Evolutionary conservation across 2,113 vertebrate genomes (phyloP).

Genomic region (Elephantulus edwardii): DNA sequence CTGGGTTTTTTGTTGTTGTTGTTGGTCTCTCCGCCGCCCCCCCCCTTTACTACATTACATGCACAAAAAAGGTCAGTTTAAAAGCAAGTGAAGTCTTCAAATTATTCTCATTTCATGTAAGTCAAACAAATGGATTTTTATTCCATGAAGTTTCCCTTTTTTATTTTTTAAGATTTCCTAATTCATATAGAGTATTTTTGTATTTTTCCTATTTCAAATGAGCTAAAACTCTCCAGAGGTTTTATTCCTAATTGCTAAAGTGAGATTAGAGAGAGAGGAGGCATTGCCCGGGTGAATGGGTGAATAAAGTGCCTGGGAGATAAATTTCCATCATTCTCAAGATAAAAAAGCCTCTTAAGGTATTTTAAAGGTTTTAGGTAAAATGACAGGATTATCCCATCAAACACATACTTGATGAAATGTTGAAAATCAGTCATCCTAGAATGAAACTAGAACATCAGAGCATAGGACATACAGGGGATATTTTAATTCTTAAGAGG

Average conservation of each 20-base stretch:
- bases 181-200: fast-evolving
- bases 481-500: neutral
- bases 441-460: conserved; percentile 5
- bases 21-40: too few species aligned
- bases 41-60: neutral
- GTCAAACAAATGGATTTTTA: neutral
- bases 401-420: neutral
- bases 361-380: neutral
- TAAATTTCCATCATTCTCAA: neutral
- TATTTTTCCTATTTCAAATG: neutral
- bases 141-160: neutral
- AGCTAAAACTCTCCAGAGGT: neutral
- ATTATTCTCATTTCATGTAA: neutral
- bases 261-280: fast-evolving
- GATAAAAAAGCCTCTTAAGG: neutral
- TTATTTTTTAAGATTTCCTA: neutral
- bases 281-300: too few species aligned
- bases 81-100: conserved; percentile 1
- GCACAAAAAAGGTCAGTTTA: neutral
- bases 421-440: neutral
- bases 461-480: neutral
- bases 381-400: neutral
- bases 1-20: neutral
- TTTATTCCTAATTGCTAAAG: neutral
- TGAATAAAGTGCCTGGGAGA: neutral